Base-by-base conservation (phyloP, 2,888 invertebrate species). In the Campopleginae sp. region DNA sequence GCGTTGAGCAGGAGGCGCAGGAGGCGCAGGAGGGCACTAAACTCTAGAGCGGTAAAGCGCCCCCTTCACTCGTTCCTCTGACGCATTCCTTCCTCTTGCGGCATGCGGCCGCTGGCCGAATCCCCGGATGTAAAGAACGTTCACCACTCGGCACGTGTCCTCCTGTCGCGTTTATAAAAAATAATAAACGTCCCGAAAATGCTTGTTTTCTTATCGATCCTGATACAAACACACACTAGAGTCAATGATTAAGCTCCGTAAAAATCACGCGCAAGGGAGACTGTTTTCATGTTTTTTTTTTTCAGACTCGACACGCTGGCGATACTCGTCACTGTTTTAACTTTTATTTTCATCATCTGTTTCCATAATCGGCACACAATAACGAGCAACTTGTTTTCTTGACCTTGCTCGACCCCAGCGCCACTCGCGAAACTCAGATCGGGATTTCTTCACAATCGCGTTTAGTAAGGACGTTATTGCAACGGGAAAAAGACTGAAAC, bases 21-120 rank as follows among this genome's bases (percentile, higher is more conserved):
- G n/a, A 42, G 65, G 33, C 14, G 58, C 17, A 23, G 54, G 54
- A 19, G 58, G 58, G 58, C 58, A 58, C 58, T 65, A 65, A 33
- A 65, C 65, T 65, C 65, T 58, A 27, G 58, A 48, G 27, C 58
- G 58, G 10, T 19, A 48, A n/a, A 12, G 68, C 78, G 78, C 78
- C 84, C 61, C 81, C 84, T 84, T 81, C 44, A 77, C 61, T 44
- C 66, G 71, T 72, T 38, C 82, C 82, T 44, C 75, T 76, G 80
- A 38, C 54, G 66, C 79, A 80, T 82, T 80, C 58, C 75, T 71
- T 77, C 80, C 77, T 70, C 82, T 58, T 46, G 51, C 76, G 31
- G 54, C 70, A 23, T 27, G 58, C 58, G 27, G 58, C 46, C 46
- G n/a, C 46, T n/a, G 46, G 46, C 58, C 27, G 58, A 27, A 27